Conservation (phyloP, 2,888 invertebrate genomes). For the Cataglyphis rosenhaueri region DNA sequence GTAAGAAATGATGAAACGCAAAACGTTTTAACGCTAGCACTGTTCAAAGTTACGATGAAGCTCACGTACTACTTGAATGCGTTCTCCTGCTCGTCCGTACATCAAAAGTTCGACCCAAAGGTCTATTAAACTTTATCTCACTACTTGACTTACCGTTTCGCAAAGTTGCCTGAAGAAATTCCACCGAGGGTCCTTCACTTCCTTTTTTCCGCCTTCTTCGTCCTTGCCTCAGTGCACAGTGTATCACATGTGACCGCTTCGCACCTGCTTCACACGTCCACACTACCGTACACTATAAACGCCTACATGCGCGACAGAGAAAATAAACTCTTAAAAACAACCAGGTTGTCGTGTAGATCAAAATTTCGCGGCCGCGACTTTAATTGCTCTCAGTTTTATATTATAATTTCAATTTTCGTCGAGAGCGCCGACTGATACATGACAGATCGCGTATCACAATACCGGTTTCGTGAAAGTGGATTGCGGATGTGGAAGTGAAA, state of each 20-base stretch:
- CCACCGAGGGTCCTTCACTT: constrained; percentile 40
- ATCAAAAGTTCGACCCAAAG: constrained; percentile 61
- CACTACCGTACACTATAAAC: constrained; percentile 53
- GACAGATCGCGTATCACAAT: constrained; percentile 25
- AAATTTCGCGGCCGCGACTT: constrained; percentile 11
- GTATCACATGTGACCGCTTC: constrained; percentile 57
- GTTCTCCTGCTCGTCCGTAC: constrained; percentile 46
- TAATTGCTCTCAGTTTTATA: constrained; percentile 28
- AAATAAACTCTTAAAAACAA: constrained; percentile 4
- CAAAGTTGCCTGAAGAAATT: constrained; percentile 59
- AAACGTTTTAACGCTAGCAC: constrained; percentile 42
- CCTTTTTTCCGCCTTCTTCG: constrained; percentile 37
- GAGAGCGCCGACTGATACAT: not conserved
- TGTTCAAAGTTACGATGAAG: constrained; percentile 50
- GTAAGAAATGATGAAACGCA: constrained; percentile 37
- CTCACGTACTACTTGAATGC: constrained; percentile 51
- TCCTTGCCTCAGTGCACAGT: constrained; percentile 38
- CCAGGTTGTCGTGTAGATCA: not conserved
- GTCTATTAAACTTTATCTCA: constrained; percentile 69
- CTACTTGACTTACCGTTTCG: constrained; percentile 71
- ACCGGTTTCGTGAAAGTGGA: constrained; percentile 56
- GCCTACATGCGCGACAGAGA: constrained; percentile 14
- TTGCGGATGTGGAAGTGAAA: constrained; percentile 50
- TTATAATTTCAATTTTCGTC: constrained; percentile 17
- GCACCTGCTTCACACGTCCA: constrained; percentile 57